Base-by-base conservation (phyloP, 2,113 vertebrate genomes). In the Fregetta grallaria region DNA sequence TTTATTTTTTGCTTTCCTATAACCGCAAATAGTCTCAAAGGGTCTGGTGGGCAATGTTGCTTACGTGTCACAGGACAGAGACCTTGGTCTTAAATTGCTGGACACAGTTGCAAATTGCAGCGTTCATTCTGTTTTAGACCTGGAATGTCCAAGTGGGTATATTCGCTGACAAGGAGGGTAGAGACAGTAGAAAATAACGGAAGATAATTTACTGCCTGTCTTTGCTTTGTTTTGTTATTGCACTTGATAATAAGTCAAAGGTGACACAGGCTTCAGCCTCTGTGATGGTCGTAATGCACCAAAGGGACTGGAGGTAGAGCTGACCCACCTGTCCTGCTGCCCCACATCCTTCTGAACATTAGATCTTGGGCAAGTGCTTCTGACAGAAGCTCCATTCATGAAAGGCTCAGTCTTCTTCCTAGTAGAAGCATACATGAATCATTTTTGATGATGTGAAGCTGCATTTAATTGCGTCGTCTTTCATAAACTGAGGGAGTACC, bases 71-170 rank as follows among this genome's bases (percentile, higher is more conserved):
- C 21, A 80, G 50, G 79, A 72, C 61, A 92, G 66, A 86, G 79
- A 73, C 63, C 59, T 71, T 17, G 32, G 38, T 77, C 80, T 66
- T 83, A 32, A 72, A 78, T 70, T 55, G 42, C 86, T 78, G 66
- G 32, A 45, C 32, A 7, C 14, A 38, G 65, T 80, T 84, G 83
- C 91, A 94, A 94, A 91, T 92, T 58, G 65, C 42, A 84, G 42
- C 83, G 71, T 94, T 96, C 52, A 45, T 92, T 94, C 76, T 91
- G 32, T 58, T 95, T 89, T 84, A 92, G 80, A 71, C 80, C n/a
- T 63, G 55, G 45, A 84, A 81, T 6, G 32, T 92, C 86, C 52
- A 70, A 47, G 73, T 52, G 66, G 47, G 22, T 90, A 49, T 68
- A 85, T 76, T 89, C 49, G 34, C 30, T 75, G 53, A 59, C 84